Conservation (phyloP, 1,140 invertebrate species). For the Rhopalosiphum maidis region DNA sequence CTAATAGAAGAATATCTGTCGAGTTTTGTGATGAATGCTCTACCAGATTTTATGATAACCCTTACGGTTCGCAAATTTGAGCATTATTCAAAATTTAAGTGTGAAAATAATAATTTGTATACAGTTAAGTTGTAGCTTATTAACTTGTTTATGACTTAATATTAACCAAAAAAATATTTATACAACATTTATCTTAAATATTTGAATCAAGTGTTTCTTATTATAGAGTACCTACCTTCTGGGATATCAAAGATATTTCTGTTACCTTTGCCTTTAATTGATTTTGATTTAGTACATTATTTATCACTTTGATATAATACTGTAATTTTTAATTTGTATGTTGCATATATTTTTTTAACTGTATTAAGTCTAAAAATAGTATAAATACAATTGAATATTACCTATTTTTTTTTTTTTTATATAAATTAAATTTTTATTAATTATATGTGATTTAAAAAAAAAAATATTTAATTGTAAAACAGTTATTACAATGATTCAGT, state of each 20-base stretch:
- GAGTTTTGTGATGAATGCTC: conserved; percentile 56
- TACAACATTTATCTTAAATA: background rate
- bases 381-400: background rate
- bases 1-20: conserved; percentile 54
- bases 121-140: background rate
- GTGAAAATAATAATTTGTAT: conserved; percentile 24
- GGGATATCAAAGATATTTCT: background rate
- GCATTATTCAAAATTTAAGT: background rate
- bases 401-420: background rate
- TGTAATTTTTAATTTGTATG: background rate
- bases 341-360: background rate
- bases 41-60: conserved; percentile 39
- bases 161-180: background rate
- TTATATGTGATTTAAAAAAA: background rate
- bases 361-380: background rate
- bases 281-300: background rate
- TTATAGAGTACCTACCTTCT: background rate
- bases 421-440: background rate
- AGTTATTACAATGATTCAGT: background rate
- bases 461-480: background rate
- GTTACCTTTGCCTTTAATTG: background rate
- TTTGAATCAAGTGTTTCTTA: background rate
- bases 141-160: background rate
- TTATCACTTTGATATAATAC: background rate
- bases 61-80: background rate